Evolutionary conservation across 2,113 vertebrate species (phyloP).

Genomic region (Emydura subglobosa): DNA sequence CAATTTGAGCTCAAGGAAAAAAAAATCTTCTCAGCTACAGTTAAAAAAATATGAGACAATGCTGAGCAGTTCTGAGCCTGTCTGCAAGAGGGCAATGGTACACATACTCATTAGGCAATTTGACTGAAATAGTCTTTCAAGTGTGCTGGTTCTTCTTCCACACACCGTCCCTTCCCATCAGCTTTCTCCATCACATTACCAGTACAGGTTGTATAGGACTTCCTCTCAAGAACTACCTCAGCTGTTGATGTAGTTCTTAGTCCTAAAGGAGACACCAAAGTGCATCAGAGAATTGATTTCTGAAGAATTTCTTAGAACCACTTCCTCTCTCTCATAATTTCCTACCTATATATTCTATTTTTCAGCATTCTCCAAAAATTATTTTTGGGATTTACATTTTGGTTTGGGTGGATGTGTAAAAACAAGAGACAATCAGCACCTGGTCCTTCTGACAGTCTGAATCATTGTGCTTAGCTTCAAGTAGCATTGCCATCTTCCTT

Average conservation of each 20-base stretch:
- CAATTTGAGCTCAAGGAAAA: neutral
- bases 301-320: neutral
- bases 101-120: neutral
- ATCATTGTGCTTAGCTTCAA: constrained; percentile 12
- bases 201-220: neutral
- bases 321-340: neutral
- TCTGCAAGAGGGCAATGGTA: neutral
- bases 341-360: neutral
- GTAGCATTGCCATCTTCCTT: neutral
- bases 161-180: neutral
- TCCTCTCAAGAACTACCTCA: neutral
- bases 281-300: neutral
- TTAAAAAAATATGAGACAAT: neutral
- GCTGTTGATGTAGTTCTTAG: neutral
- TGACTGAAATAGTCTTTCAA: neutral
- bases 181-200: neutral
- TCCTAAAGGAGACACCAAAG: neutral
- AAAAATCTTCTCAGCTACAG: neutral
- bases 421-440: neutral
- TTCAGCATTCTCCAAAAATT: neutral
- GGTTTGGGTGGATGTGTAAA: neutral
- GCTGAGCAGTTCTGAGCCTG: neutral
- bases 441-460: neutral
- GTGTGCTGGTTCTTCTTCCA: neutral
- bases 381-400: neutral